Conservation (phyloP, 2,797 vertebrate genomes). For the Coluber constrictor region DNA sequence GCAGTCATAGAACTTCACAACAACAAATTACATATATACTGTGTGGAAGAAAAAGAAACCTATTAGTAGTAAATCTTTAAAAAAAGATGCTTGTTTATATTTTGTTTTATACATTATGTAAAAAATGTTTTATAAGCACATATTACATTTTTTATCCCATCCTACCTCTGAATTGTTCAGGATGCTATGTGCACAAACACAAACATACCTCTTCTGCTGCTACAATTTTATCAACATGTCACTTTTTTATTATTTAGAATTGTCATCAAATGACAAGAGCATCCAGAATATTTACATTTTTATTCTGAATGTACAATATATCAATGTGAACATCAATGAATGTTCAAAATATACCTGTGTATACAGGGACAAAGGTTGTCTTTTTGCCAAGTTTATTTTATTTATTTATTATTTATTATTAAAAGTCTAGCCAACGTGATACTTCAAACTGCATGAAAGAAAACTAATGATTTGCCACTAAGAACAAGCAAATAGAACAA, state of each 20-base stretch:
- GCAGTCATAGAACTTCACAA: conserved; percentile 35
- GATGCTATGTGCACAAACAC: not conserved
- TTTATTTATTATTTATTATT: not conserved
- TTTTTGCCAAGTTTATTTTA: not conserved
- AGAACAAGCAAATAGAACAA: not conserved
- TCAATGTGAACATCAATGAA: too few relatives aligned
- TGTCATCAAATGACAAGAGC: not conserved
- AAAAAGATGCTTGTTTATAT: not conserved
- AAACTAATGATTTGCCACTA: not conserved
- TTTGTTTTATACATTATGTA: not conserved
- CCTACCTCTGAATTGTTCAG: not conserved
- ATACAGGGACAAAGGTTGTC: not conserved
- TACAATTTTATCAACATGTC: not conserved
- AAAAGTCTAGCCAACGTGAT: not conserved
- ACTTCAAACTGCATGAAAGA: not conserved
- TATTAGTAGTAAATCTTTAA: not conserved
- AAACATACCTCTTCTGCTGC: not conserved
- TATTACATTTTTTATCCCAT: not conserved
- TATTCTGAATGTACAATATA: not conserved
- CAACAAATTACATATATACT: conserved; percentile 19
- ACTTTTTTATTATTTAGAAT: not conserved
- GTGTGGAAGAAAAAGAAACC: not conserved
- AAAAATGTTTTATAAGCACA: not conserved
- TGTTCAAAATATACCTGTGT: not conserved
- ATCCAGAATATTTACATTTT: not conserved